Percentiles rank a stretch among this genome's conserved stretches.
phyloP scores from a whole-genome alignment of 2,888 invertebrate species.

The Idaea straminata region DNA sequence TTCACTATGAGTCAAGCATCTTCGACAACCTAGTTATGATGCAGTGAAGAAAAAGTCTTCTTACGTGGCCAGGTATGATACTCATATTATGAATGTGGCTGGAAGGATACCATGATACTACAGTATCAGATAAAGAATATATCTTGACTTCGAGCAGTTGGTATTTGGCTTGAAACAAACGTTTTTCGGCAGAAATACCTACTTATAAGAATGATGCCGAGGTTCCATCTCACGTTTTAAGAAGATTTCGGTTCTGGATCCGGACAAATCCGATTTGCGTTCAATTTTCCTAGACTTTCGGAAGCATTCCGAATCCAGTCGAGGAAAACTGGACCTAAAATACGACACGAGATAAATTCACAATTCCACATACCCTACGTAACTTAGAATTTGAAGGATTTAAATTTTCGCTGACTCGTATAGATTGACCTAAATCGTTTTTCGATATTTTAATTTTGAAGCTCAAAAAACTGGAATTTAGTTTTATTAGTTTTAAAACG shows the following conservation, averaged over 20 bases:
- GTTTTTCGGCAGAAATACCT: constrained; percentile 18
- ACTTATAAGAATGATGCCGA: constrained; percentile 38
- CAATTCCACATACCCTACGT: constrained; percentile 51
- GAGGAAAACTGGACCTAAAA: constrained; percentile 58
- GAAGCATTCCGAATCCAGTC: constrained; percentile 54
- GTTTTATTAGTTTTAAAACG: constrained; percentile 14
- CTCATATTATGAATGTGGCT: background rate
- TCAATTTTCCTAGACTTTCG: constrained; percentile 73
- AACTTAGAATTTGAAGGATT: constrained; percentile 61
- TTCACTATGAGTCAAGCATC: background rate
- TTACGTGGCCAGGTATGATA: too few species aligned
- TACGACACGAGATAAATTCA: constrained; percentile 53
- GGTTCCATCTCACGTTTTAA: constrained; percentile 49
- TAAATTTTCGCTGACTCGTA: constrained; percentile 54
- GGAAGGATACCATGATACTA: background rate
- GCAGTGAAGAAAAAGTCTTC: too few species aligned
- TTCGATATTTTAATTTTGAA: constrained; percentile 31
- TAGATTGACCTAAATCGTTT: constrained; percentile 51
- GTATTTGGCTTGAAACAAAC: constrained; percentile 3
- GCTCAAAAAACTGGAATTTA: constrained; percentile 22
- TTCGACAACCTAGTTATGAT: too few species aligned
- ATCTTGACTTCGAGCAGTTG: background rate
- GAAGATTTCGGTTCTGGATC: constrained; percentile 53
- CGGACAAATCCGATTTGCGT: constrained; percentile 74
- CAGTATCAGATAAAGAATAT: background rate